Base-by-base conservation (phyloP, 2,113 vertebrate genomes). In the Oncorhynchus kisutch region DNA sequence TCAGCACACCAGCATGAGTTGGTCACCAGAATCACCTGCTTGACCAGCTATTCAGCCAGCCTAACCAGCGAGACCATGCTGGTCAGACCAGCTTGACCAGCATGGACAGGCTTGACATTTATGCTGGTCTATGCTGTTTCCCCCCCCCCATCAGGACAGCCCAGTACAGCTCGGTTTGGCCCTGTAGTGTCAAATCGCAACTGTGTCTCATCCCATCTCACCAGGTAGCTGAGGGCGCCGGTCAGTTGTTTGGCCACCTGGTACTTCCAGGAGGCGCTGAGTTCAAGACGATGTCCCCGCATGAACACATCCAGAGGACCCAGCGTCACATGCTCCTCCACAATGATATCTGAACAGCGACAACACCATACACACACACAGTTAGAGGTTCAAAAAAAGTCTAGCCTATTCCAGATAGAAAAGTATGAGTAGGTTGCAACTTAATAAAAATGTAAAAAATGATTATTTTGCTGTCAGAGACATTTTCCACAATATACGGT, bases 211-310 rank as follows among this genome's bases (percentile, higher is more conserved):
- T 51, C 39, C 22, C 31, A 1, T 62, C 70, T 95, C 81, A 96
- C 95, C 94, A 96, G 79, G 88, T 96, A 96, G 81, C 95, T 96
- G 8, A 96, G 89, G 0, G 95, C 95, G 0, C 95, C 94, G 24
- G 95, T 94, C 18, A 96, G 92, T 69, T 96, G 95, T 78, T 96
- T 95, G 78, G 95, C 95, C 9, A 96, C 95, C 75, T 95, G 95
- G 82, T 96, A 96, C 79, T 96, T 96, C 95, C 95, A 96, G 0
- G 94, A 92, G 0, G 95, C 94, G 5, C 94, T 95, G 71, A 96
- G 93, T 14, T 85, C 49, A 16, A 94, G 91, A 0, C 94, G 94
- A 27, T 92, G 94, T 25, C 92, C 89, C 16, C 92, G 95, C 95
- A 96, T 95, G 59, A 96, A 96, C 62, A 96, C 85, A 78, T 96